Base-by-base conservation (phyloP, 2,797 vertebrate species). In the Alcedo atthis region DNA sequence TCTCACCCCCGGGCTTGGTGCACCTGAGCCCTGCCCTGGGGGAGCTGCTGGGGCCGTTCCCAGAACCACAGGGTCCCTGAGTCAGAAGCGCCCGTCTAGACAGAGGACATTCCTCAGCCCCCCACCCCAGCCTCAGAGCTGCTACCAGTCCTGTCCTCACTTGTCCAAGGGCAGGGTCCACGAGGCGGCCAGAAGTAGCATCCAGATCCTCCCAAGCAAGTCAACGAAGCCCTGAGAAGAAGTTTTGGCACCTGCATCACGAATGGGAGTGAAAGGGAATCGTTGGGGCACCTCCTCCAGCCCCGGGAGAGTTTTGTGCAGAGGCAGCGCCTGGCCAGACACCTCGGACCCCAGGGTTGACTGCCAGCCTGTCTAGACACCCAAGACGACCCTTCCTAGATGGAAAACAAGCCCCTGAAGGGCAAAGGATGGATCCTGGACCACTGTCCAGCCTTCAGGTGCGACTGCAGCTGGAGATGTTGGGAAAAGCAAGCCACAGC, bases 11-110 rank as follows among this genome's bases (percentile, higher is more conserved):
- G 37, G 37, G 19, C 1, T 63, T 4, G 9, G 80, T 61, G 85
- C 83, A 92, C 85, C 93, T 91, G 85, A 95, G 85, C 82, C 55
- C 66, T 64, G 85, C 76, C 73, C 71, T 0, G 1, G 67, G 69
- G 53, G 26, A 84, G 54, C 17, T 3, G 13, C 8, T 8, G 73
- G 69, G 10, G 53, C 35, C 12, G 4, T 16, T 86, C 87, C 89
- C 81, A 78, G 89, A 93, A 69, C 37, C 53, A 6, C 57, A 15
- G 8, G 2, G n/a, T 85, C 67, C 90, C 83, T 49, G 62, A 96
- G 77, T 69, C 87, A 93, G 42, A 86, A 81, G 62, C 88, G 46
- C 30, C 81, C 2, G 86, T 93, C 95, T 92, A 94, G 92, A 96
- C 81, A 0, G 74, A 94, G 89, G 86, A 89, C 91, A 87, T 92